Evolutionary conservation across 2,888 invertebrate species (phyloP).

Genomic region (Aproaerema taeniolella): DNA sequence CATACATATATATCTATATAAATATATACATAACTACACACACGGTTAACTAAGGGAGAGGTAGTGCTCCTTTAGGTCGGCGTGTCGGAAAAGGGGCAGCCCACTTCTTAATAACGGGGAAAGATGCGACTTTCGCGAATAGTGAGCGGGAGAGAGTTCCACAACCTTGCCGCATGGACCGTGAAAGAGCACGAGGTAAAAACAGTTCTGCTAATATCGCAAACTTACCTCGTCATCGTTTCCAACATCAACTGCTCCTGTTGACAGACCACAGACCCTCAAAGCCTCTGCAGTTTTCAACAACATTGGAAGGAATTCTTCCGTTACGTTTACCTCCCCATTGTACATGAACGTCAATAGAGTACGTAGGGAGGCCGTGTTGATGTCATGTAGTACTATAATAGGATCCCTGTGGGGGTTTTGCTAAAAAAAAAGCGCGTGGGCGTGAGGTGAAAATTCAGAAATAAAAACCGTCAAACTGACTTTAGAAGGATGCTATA

Average conservation of each 20-base stretch:
- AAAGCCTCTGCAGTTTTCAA: constrained; percentile 83
- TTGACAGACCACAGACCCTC: constrained; percentile 82
- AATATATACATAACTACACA: no score
- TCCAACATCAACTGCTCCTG: no score
- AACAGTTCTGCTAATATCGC: no score
- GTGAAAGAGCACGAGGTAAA: no score
- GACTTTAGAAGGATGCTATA: constrained; percentile 3
- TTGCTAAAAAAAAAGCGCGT: constrained; percentile 74
- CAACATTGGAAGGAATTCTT: constrained; percentile 81
- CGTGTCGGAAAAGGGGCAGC: no score
- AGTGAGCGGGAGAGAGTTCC: no score
- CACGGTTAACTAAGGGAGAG: no score
- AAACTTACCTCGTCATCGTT: constrained; percentile 60
- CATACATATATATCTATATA: no score
- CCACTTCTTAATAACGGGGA: no score
- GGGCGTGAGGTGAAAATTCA: constrained; percentile 45
- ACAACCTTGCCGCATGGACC: no score
- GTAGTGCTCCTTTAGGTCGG: no score
- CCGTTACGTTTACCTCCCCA: constrained; percentile 85
- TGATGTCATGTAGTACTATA: constrained; percentile 84
- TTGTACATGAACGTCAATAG: constrained; percentile 84
- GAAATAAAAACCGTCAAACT: background rate
- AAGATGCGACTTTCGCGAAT: no score
- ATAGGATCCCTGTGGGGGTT: constrained; percentile 86
- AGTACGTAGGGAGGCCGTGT: constrained; percentile 80